Conservation (phyloP, 2,113 vertebrate genomes). For the Telmatochromis brachygnathus region DNA sequence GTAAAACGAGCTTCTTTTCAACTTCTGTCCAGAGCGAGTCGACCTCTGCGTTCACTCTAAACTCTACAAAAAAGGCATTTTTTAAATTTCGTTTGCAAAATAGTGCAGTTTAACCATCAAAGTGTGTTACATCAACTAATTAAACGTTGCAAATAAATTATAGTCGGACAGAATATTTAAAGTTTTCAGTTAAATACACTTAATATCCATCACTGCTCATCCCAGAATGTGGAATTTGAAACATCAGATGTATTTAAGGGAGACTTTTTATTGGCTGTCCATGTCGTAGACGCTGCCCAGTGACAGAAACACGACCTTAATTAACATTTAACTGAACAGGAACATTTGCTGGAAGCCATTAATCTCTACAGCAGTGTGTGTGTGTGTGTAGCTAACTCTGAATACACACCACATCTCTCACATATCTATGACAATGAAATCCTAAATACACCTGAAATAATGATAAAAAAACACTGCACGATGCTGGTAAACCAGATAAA, state of each 20-base stretch:
- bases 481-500: neutral
- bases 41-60: too few species aligned
- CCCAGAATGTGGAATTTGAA: neutral
- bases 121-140: neutral
- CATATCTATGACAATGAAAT: neutral
- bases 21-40: neutral
- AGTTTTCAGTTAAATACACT: neutral
- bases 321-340: neutral
- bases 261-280: neutral
- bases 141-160: neutral
- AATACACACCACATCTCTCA: neutral
- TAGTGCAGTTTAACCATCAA: rapidly evolving
- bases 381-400: too few species aligned
- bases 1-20: neutral
- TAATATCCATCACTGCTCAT: neutral
- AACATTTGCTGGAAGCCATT: neutral
- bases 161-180: rapidly evolving
- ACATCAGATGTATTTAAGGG: neutral
- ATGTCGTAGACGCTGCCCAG: neutral
- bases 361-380: neutral
- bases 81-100: neutral
- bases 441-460: neutral
- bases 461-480: neutral
- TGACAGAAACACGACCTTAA: neutral
- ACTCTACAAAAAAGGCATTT: neutral